Evolutionary conservation across 2,113 vertebrate genomes (phyloP).

Genomic region (Oncorhynchus clarkii): DNA sequence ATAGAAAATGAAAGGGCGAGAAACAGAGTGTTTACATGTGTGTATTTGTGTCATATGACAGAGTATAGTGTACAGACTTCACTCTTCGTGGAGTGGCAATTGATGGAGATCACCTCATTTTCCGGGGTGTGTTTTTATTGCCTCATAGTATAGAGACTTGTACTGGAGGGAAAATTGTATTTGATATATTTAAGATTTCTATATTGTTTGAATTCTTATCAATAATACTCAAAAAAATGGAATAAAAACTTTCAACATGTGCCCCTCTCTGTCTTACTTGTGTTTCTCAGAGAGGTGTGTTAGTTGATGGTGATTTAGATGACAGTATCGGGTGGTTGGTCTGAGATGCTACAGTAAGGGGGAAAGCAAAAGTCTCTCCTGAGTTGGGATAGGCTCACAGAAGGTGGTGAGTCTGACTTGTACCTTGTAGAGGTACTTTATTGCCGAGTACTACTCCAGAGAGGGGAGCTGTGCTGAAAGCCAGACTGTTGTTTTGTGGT

Average conservation of each 20-base stretch:
- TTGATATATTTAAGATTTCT: conserved; percentile 40
- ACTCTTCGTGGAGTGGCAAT: conserved; percentile 61
- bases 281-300: not conserved
- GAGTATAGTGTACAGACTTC: conserved; percentile 58
- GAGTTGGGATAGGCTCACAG: not conserved
- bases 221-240: conserved; percentile 19
- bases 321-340: not conserved
- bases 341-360: not conserved
- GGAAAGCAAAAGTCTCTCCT: not conserved
- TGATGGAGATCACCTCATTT: conserved; percentile 68
- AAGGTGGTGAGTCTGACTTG: not conserved
- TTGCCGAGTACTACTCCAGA: not conserved
- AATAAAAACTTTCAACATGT: conserved; percentile 44
- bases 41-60: conserved; percentile 21
- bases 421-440: not conserved
- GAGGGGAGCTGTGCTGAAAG: not conserved
- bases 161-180: conserved; percentile 39
- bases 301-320: not conserved
- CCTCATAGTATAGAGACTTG: conserved; percentile 40
- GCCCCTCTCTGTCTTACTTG: not conserved
- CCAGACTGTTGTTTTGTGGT: not conserved
- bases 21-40: conserved; percentile 26
- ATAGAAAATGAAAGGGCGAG: not conserved
- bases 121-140: conserved; percentile 64
- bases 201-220: conserved; percentile 19